Evolutionary conservation across 1,140 invertebrate species (phyloP).

Genomic region (Dufourea novaeangliae): DNA sequence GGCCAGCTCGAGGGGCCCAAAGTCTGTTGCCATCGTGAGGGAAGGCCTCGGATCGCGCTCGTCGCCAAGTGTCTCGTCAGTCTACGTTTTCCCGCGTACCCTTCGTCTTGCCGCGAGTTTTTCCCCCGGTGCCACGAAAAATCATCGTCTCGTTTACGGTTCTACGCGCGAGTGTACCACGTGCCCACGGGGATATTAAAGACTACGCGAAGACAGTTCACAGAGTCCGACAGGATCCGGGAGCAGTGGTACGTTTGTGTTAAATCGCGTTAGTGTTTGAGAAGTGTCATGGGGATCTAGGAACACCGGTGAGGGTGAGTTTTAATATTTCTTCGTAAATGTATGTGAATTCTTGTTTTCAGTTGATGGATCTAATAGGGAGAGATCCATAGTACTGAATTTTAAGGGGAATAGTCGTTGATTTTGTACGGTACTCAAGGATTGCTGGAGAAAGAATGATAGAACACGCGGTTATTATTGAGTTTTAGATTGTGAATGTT

Average conservation of each 20-base stretch:
- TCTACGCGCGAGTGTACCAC: conserved; percentile 55
- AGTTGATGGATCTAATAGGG: too few relatives aligned
- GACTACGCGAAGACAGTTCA: background rate
- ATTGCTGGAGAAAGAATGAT: too few relatives aligned
- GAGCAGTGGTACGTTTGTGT: conserved; percentile 49
- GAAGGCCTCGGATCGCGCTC: conserved; percentile 70
- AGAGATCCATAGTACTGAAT: too few relatives aligned
- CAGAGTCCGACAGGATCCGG: conserved; percentile 11
- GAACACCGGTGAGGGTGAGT: conserved; percentile 63
- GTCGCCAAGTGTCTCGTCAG: conserved; percentile 32
- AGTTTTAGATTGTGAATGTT: too few relatives aligned
- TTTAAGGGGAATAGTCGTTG: too few relatives aligned
- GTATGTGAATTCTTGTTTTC: too few relatives aligned
- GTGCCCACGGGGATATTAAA: conserved; percentile 28
- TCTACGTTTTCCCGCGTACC: conserved; percentile 39
- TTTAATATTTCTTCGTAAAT: background rate
- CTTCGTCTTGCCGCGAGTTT: conserved; percentile 37
- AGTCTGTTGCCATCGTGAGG: conserved; percentile 70
- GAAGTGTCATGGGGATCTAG: conserved; percentile 69
- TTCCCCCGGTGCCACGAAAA: background rate
- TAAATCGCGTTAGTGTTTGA: conserved; percentile 52
- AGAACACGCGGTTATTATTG: too few relatives aligned
- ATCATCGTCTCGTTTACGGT: background rate
- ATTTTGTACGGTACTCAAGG: too few relatives aligned
- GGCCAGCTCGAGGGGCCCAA: conserved; percentile 68